A percentile compares a stretch with the other conserved stretches of the same genome.
These are phyloP conservation scores for Parazoanthus atlanticus DNA, from an alignment of 92 coral and sea anemone species.

Conservation along the genomic window DNA sequence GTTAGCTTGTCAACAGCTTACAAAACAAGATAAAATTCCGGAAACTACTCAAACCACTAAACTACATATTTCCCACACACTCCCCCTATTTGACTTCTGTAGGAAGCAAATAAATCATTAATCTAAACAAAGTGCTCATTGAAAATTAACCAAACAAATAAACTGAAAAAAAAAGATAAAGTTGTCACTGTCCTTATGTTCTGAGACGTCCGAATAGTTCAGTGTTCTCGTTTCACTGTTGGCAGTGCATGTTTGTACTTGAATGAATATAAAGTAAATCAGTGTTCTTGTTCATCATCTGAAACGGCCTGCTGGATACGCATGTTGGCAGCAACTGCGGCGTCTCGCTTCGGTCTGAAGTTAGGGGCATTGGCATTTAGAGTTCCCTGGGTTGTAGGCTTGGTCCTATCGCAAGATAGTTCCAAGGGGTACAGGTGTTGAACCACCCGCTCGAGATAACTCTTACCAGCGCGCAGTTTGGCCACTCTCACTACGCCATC, in stretches of 20 bases:
- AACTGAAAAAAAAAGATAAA: not conserved
- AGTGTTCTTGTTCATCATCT: slow-evolving; percentile 20
- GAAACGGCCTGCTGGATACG: not conserved
- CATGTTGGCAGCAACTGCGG: slow-evolving; percentile 42
- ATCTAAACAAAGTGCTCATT: not conserved
- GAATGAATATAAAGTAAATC: not conserved
- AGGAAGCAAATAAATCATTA: not conserved
- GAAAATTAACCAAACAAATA: slow-evolving; percentile 2
- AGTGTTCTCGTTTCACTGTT: not conserved
- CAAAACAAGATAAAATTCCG: no score
- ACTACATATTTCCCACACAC: slow-evolving; percentile 19
- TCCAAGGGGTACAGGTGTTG: slow-evolving; percentile 49
- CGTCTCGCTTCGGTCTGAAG: slow-evolving; percentile 48
- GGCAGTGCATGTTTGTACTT: not conserved
- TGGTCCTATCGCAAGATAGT: slow-evolving; percentile 11
- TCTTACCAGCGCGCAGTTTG: slow-evolving; percentile 30
- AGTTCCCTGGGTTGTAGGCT: not conserved
- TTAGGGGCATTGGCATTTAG: slow-evolving; percentile 18
- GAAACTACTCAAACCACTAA: no score
- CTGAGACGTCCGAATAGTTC: not conserved
- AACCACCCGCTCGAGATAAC: slow-evolving; percentile 20
- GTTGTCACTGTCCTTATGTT: not conserved
- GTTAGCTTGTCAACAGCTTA: no score
- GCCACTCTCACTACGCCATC: slow-evolving; percentile 52
- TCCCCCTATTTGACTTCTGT: not conserved